Conservation (phyloP, 2,113 vertebrate genomes). For the Pan troglodytes region DNA sequence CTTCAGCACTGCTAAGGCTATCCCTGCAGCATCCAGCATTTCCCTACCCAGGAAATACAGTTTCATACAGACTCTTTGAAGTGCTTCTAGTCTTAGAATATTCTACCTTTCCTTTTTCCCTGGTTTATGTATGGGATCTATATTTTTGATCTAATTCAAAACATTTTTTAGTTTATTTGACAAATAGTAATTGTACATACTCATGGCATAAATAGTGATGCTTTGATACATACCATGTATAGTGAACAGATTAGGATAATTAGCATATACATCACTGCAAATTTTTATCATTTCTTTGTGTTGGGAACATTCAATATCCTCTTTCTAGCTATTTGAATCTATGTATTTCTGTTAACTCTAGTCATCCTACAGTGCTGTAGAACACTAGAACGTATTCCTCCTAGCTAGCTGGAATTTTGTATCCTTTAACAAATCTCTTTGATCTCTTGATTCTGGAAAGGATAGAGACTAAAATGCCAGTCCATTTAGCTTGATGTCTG, state of each 20-base stretch:
- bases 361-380: not conserved
- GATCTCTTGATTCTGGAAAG: slow-evolving; percentile 30
- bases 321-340: not conserved
- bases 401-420: not conserved
- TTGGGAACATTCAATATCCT: not conserved
- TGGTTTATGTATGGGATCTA: not conserved
- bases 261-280: not conserved
- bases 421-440: not conserved
- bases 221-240: too few relatives aligned
- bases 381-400: not conserved
- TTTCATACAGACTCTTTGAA: not conserved
- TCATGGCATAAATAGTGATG: too few relatives aligned
- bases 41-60: not conserved
- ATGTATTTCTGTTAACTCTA: not conserved
- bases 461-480: not conserved
- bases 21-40: not conserved
- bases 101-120: not conserved
- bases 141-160: not conserved
- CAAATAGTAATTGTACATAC: too few relatives aligned
- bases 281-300: not conserved
- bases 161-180: too few relatives aligned
- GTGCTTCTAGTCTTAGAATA: not conserved
- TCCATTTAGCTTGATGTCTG: not conserved
- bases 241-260: too few relatives aligned
- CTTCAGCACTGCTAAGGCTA: too few relatives aligned